Base-by-base conservation (phyloP, 1,140 invertebrate genomes). In the Oryctes rhinoceros region DNA sequence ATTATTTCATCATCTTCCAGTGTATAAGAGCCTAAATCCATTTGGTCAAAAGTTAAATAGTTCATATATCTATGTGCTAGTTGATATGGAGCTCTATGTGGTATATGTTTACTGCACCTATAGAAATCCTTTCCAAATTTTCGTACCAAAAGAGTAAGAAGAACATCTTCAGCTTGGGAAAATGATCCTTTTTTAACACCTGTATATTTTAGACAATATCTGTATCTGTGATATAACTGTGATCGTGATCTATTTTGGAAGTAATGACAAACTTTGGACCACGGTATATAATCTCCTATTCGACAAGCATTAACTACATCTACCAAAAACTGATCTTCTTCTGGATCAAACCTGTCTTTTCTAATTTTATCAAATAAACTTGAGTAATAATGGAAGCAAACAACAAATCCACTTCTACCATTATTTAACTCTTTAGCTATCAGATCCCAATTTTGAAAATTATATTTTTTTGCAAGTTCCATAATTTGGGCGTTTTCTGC, bases 281-380 rank as follows among this genome's bases (percentile, higher is more conserved):
- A 94, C 6, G 92, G 91, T 78, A 93, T 91, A 30, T 90, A 91
- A 77, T 91, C 88, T 20, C 92, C 93, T 11, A 90, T 87, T 76
- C 87, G 89, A 75, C 90, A 90, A 78, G 87, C 88, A 15, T 91
- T 86, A 0, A 94, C 88, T 20, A 92, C 78, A 76, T 88, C 85
- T 15, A 87, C 82, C 1, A 94, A 85, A 76, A 88, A 89, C 59
- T 89, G 85, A 82, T 93, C 91, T 84, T 94, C 93, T 81, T 90
- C 86, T 44, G 86, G 83, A n/a, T 88, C 88, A 92, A 93, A 94
- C 78, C 87, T 87, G 48, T 84, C 81, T 10, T 86, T 83, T 80
- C 82, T 85, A 80, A 85, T 84, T 80, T 83, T 86, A 80, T 86
- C 87, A 24, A 79, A 84, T 82, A 90, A 86, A 76, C 89, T 89